These are phyloP conservation scores for Cynodonichthys magdalenae DNA, from an alignment of 2,797 vertebrate genomes.

Conservation along the genomic window DNA sequence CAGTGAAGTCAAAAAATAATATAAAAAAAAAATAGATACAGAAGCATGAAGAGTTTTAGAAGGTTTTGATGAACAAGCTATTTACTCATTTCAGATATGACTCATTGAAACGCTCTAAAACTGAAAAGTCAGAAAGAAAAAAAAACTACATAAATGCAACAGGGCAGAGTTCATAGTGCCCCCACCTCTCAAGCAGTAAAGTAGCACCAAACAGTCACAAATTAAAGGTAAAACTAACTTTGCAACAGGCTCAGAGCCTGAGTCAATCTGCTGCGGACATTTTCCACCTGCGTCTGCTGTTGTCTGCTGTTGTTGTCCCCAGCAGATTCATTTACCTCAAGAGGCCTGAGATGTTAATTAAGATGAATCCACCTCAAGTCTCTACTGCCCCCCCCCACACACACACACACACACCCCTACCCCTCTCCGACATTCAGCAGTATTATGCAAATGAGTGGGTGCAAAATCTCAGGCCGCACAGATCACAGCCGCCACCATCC, in stretches of 20 bases:
- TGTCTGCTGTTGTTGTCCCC: constrained; percentile 51
- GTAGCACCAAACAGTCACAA: neutral
- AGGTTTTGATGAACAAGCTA: too few relatives aligned
- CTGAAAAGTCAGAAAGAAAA: too few relatives aligned
- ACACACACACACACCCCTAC: constrained; percentile 27
- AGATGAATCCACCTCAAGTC: constrained; percentile 93
- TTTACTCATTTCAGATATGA: too few relatives aligned
- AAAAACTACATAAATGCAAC: too few relatives aligned
- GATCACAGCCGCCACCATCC: constrained; percentile 90
- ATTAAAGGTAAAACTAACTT: neutral
- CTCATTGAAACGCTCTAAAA: too few relatives aligned
- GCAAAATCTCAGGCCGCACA: constrained; percentile 85
- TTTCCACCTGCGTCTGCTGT: constrained; percentile 18
- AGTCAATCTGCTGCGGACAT: neutral
- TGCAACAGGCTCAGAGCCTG: neutral
- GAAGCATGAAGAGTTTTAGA: too few relatives aligned
- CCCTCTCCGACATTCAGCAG: constrained; percentile 91
- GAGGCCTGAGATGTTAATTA: constrained; percentile 97
- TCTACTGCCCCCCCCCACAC: constrained; percentile 81
- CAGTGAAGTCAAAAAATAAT: too few relatives aligned
- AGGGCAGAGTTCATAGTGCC: too few relatives aligned
- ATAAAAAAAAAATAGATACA: too few relatives aligned
- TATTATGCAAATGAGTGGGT: constrained; percentile 96
- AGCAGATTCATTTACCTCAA: constrained; percentile 86
- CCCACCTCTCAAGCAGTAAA: neutral